Evolutionary conservation across 2,888 invertebrate species (phyloP).

Genomic region (Leucozona laternaria): DNA sequence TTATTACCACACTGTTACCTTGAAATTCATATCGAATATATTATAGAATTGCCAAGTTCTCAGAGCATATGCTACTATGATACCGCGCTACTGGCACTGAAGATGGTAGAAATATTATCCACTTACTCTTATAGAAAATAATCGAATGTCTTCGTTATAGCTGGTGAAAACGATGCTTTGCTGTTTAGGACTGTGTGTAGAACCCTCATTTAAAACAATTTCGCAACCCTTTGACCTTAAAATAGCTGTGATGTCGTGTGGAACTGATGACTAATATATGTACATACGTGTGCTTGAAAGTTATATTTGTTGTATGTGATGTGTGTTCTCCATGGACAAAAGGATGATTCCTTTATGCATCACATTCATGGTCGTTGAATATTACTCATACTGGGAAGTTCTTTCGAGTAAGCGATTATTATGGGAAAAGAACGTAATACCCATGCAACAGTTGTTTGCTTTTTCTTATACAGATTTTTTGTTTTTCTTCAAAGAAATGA

Average conservation of each 20-base stretch:
- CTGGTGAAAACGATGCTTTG: background rate
- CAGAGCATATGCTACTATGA: too few species aligned
- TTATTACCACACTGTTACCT: background rate
- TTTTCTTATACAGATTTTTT: background rate
- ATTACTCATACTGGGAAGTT: background rate
- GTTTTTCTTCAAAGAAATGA: background rate
- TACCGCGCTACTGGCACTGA: background rate
- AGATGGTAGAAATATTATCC: background rate
- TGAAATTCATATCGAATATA: background rate
- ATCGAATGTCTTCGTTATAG: background rate
- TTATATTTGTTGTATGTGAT: background rate
- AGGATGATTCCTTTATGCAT: slow-evolving; percentile 5
- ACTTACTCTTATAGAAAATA: background rate
- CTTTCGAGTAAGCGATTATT: background rate
- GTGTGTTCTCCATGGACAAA: background rate
- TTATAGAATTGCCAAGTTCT: background rate
- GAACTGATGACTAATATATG: background rate
- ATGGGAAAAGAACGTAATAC: background rate
- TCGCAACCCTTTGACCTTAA: background rate
- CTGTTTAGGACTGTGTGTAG: too few species aligned
- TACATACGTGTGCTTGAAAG: background rate
- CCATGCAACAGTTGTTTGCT: background rate
- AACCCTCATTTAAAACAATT: background rate
- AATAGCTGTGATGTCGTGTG: background rate
- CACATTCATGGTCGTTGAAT: background rate